phyloP scores from a whole-genome alignment of 2,113 vertebrate species.

The Cariama cristata region DNA sequence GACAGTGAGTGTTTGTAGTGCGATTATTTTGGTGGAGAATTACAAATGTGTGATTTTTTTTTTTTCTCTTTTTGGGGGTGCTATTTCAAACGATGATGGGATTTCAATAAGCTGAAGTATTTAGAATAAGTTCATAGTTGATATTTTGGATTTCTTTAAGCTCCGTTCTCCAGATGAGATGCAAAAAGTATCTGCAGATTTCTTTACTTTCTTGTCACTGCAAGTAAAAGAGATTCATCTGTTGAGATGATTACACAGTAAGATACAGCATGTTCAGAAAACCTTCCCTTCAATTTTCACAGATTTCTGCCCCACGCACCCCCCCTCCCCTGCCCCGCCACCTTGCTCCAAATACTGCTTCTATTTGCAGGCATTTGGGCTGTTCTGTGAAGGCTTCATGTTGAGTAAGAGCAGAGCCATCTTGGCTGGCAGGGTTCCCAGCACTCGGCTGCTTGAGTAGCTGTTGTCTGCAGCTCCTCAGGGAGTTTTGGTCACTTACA shows the following conservation, averaged over 20 bases:
- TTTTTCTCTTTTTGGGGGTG: not conserved
- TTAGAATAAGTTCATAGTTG: not conserved
- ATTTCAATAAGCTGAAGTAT: not conserved
- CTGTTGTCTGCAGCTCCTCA: not conserved
- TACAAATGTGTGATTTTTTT: not conserved
- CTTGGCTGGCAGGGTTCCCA: not conserved
- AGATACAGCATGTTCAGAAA: constrained; percentile 16
- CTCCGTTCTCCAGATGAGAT: not conserved
- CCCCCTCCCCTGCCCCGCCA: not conserved
- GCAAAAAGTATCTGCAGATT: not conserved
- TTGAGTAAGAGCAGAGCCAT: not conserved
- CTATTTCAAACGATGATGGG: not conserved
- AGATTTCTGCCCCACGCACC: not conserved
- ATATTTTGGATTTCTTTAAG: not conserved
- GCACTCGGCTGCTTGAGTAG: not conserved
- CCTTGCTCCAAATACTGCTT: constrained; percentile 4
- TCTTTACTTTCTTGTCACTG: not conserved
- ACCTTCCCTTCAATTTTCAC: constrained; percentile 32
- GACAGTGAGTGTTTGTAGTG: constrained; percentile 28
- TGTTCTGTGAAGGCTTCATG: not conserved
- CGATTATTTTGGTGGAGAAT: not conserved
- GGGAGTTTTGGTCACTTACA: not conserved
- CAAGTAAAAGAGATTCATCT: not conserved
- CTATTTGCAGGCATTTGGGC: not conserved
- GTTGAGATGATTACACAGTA: not conserved